Conservation (phyloP, 2,888 invertebrate species). For the Ectemnius continuus region DNA sequence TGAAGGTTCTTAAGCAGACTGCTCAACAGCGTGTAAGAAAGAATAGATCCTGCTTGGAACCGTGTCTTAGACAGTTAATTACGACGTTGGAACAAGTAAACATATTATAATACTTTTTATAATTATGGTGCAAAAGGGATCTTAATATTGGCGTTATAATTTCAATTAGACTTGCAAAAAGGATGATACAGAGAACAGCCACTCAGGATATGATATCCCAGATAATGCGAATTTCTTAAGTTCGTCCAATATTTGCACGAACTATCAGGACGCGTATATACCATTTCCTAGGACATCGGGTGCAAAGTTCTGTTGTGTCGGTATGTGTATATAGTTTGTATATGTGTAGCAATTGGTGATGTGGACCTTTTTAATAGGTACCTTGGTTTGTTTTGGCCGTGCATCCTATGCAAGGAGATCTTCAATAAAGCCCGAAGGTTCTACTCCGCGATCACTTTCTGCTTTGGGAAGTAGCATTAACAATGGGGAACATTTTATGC, state of each 20-base stretch:
- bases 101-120: background rate
- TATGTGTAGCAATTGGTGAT: background rate
- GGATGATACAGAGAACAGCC: constrained; percentile 73
- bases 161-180: constrained; percentile 66
- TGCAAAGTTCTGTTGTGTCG: constrained; percentile 93
- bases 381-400: constrained; percentile 91
- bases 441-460: constrained; percentile 89
- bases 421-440: constrained; percentile 85
- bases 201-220: constrained; percentile 71
- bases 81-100: constrained; percentile 81
- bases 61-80: constrained; percentile 88
- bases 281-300: constrained; percentile 97
- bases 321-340: constrained; percentile 74
- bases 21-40: constrained; percentile 90
- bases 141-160: constrained; percentile 10
- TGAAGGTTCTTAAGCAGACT: constrained; percentile 89
- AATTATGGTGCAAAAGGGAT: too few relatives aligned
- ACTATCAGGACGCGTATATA: constrained; percentile 86
- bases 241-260: constrained; percentile 71
- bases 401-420: constrained; percentile 85
- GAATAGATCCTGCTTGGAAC: constrained; percentile 92
- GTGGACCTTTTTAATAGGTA: constrained; percentile 76
- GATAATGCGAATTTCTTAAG: constrained; percentile 71
- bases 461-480: constrained; percentile 82
- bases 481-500: constrained; percentile 80